Evolutionary conservation across 2,797 vertebrate genomes (phyloP), one percentile per base, ranked within the genome.

Genomic region (Mastacembelus armatus): DNA sequence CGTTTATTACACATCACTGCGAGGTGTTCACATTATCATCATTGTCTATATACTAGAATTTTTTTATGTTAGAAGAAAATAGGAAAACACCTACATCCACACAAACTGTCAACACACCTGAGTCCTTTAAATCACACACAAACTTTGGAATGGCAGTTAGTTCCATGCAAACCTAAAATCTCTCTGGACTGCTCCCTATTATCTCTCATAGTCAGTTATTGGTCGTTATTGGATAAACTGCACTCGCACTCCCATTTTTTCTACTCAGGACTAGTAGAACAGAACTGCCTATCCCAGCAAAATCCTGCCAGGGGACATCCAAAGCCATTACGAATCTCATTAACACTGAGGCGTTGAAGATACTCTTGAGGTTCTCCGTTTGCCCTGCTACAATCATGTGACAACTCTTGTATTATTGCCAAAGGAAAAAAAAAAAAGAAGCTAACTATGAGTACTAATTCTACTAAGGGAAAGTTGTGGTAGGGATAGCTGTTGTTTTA

Each of bases 331-430:
- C 15, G 4, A 52, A 78, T 73, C 71, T 80, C 60, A 66, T 44
- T 45, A 69, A 85, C 68, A 70, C 71, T 64, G 79, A 85, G 75
- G 81, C 67, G 35, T 56, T 77, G 72, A 78, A 69, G 75, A 86
- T 62, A 71, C 66, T 82, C 80, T 61, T 35, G 38, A 82, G 76
- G 77, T 71, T 85, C 82, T 86, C 79, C 73, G 4, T 81, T 84
- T 76, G 66, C 86, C 84, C 85, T 89, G 92, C 93, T 94, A 93
- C 93, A 91, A 84, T 91, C 88, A 85, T 78, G 73, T 80, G 81
- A 88, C 83, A 87, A 90, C 83, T 84, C 85, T 80, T 83, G 76
- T 82, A 89, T 93, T 93, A 94, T 93, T 94, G 92, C 93, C 91
- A 91, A 92, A 91, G 81, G 38, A 74, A 87, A 82, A 89, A 83